Evolutionary conservation across 2,797 vertebrate species (phyloP).

Genomic region (Melanotaenia nigrans): DNA sequence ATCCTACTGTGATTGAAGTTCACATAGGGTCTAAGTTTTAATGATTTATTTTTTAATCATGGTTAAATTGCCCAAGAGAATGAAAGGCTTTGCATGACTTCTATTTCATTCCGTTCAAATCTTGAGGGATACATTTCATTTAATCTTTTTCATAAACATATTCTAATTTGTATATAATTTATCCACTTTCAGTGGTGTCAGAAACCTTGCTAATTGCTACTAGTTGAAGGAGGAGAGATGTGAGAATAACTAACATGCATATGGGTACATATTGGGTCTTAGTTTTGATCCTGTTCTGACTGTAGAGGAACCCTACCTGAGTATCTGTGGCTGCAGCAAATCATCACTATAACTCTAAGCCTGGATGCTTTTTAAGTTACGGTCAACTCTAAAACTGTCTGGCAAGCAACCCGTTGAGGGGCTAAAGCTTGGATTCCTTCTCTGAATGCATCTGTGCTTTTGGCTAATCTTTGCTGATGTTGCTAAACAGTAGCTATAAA

Average conservation of each 20-base stretch:
- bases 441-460: slow-evolving; percentile 17
- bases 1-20: slow-evolving; percentile 26
- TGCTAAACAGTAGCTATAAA: slow-evolving; percentile 16
- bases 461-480: slow-evolving; percentile 22
- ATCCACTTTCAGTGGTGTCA: not conserved
- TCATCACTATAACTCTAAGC: no score
- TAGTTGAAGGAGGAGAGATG: no score
- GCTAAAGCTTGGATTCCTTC: not conserved
- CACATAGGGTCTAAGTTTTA: slow-evolving; percentile 31
- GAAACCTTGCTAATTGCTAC: not conserved
- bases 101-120: not conserved
- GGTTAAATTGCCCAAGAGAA: slow-evolving; percentile 26
- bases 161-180: not conserved
- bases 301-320: no score
- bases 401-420: not conserved
- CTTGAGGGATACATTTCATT: not conserved
- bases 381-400: not conserved
- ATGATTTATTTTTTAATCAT: slow-evolving; percentile 28
- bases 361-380: not conserved
- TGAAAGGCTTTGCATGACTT: not conserved
- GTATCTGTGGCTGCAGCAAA: not conserved
- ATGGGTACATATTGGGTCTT: not conserved
- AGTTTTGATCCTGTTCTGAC: not conserved
- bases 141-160: not conserved
- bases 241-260: no score